phyloP scores from a whole-genome alignment of 1,140 invertebrate species.

The Mya arenaria region DNA sequence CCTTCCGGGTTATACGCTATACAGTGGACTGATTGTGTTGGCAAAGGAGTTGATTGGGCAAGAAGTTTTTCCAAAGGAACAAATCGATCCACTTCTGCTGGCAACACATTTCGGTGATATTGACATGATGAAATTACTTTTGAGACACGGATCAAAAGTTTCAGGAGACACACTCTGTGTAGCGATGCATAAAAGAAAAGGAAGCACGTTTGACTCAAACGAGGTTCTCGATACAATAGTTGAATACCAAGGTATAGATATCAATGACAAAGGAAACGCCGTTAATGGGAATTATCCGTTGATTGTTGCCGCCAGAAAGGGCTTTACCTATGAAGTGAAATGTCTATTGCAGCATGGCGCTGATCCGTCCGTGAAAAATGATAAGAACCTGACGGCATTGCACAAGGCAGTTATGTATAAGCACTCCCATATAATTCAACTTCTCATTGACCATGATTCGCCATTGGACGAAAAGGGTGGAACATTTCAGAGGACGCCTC shows the following conservation, averaged over 20 bases:
- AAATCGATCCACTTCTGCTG: constrained; percentile 3
- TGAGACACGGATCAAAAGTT: background rate
- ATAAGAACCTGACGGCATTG: background rate
- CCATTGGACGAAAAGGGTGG: background rate
- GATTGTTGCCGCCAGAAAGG: constrained; percentile 1
- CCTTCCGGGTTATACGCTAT: constrained; percentile 18
- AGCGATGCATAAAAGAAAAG: constrained; percentile 23
- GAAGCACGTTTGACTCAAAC: too few relatives aligned
- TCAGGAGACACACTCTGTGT: constrained; percentile 37
- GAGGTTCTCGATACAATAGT: too few relatives aligned
- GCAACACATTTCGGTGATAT: constrained; percentile 21
- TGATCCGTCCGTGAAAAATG: background rate
- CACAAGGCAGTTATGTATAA: constrained; percentile 30
- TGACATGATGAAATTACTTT: constrained; percentile 1
- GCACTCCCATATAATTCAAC: background rate
- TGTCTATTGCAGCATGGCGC: background rate
- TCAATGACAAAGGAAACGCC: background rate
- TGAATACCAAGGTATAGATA: too few relatives aligned
- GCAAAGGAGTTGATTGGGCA: background rate
- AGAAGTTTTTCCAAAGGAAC: background rate
- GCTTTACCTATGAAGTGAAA: background rate
- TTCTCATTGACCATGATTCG: constrained; percentile 1
- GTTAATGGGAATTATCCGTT: constrained; percentile 18
- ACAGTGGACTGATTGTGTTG: background rate
- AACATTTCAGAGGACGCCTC: constrained; percentile 24